Evolutionary conservation across 2,113 vertebrate genomes (phyloP).

Genomic region (Trematomus loennbergii): DNA sequence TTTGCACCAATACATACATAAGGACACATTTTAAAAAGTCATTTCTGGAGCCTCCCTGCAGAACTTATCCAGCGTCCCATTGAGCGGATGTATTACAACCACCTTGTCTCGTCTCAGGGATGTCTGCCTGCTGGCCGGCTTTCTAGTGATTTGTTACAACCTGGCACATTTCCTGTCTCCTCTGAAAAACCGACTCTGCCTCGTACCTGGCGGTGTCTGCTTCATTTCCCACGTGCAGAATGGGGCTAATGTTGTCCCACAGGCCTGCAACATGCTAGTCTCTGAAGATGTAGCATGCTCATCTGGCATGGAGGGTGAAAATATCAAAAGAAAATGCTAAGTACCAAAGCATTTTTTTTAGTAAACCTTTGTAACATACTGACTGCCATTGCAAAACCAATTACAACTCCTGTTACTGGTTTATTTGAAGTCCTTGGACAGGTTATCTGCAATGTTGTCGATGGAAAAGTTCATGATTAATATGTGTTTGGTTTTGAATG

Average conservation of each 20-base stretch:
- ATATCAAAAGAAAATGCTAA: slow-evolving; percentile 1
- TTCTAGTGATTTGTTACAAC: slow-evolving; percentile 65
- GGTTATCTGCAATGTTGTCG: background rate
- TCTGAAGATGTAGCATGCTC: slow-evolving; percentile 29
- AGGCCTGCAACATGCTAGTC: slow-evolving; percentile 42
- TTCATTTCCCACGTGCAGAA: slow-evolving; percentile 39
- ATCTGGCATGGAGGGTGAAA: slow-evolving; percentile 8
- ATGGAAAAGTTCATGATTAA: background rate
- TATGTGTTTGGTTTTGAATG: background rate
- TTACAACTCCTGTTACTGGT: background rate
- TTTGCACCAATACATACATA: background rate
- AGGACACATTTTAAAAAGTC: slow-evolving; percentile 4
- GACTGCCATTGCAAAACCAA: background rate
- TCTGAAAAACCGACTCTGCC: slow-evolving; percentile 34
- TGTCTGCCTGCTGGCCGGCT: slow-evolving; percentile 58
- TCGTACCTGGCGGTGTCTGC: slow-evolving; percentile 54
- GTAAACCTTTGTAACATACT: background rate
- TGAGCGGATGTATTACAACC: slow-evolving; percentile 55
- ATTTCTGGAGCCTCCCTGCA: slow-evolving; percentile 27
- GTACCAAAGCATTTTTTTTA: slow-evolving; percentile 13
- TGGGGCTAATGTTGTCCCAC: slow-evolving; percentile 45
- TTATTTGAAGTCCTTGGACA: background rate
- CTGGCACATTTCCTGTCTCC: slow-evolving; percentile 55
- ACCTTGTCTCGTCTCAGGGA: slow-evolving; percentile 52
- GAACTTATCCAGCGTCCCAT: slow-evolving; percentile 51